Evolutionary conservation across 2,888 invertebrate species (phyloP).

Genomic region (Helleia helle): DNA sequence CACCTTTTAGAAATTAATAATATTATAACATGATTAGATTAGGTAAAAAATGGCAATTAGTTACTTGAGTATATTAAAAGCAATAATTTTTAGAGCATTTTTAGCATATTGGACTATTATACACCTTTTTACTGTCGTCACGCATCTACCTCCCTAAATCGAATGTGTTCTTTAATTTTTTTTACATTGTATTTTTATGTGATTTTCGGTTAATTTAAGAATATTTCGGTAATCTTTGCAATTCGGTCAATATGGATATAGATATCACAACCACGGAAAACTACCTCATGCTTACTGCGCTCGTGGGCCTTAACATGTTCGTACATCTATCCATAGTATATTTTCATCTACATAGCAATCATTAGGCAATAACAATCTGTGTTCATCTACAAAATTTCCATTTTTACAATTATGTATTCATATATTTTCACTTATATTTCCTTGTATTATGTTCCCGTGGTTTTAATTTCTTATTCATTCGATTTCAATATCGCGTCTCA

Average conservation of each 20-base stretch:
- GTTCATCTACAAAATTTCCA: background rate
- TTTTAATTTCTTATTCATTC: background rate
- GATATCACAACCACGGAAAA: slow-evolving; percentile 18
- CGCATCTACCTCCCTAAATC: slow-evolving; percentile 6
- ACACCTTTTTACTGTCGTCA: background rate
- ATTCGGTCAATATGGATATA: slow-evolving; percentile 7
- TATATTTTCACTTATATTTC: background rate
- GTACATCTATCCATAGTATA: background rate
- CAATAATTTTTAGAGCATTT: slow-evolving; percentile 7
- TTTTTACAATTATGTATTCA: background rate
- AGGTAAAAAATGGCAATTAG: slow-evolving; percentile 1
- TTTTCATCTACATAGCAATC: background rate
- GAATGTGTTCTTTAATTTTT: background rate
- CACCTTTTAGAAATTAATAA: background rate
- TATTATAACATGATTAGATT: background rate
- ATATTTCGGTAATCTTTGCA: background rate
- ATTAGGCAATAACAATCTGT: background rate
- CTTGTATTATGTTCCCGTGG: background rate
- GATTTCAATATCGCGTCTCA: background rate
- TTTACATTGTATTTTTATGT: background rate
- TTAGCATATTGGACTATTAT: background rate
- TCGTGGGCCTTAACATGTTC: background rate
- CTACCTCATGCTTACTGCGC: slow-evolving; percentile 18
- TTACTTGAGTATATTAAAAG: slow-evolving; percentile 3
- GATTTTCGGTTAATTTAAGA: background rate